These are phyloP conservation scores for Vanessa cardui DNA, from an alignment of 2,888 invertebrate species.

Conservation along the genomic window DNA sequence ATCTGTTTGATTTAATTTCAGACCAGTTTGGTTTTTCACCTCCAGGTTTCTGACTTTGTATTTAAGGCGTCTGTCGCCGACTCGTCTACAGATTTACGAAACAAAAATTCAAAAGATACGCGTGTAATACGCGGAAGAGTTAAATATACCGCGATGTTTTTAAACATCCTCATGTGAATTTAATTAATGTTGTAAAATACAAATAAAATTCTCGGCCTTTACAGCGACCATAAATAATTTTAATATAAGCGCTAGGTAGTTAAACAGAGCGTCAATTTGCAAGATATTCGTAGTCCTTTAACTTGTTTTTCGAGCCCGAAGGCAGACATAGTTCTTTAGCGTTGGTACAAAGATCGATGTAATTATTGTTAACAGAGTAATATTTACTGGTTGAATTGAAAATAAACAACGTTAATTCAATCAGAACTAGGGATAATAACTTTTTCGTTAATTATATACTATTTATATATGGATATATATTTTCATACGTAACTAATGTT, in stretches of 20 bases:
- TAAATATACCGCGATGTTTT: not conserved
- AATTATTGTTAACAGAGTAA: conserved; percentile 29
- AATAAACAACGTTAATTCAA: conserved; percentile 1
- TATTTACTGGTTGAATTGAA: conserved; percentile 15
- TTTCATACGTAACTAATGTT: not conserved
- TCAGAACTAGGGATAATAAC: not conserved
- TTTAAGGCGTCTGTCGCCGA: conserved; percentile 14
- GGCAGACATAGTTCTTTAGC: conserved; percentile 36
- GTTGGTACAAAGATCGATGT: conserved; percentile 30
- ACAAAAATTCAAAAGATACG: conserved; percentile 2
- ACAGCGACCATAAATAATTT: conserved; percentile 37
- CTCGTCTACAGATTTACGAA: conserved; percentile 15
- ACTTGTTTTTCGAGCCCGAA: conserved; percentile 37
- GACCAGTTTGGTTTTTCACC: not conserved
- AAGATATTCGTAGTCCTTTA: conserved; percentile 39
- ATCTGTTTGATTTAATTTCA: conserved; percentile 9
- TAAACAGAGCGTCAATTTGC: conserved; percentile 41
- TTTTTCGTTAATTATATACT: not conserved
- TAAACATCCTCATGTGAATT: conserved; percentile 12
- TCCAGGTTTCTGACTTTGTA: conserved; percentile 4
- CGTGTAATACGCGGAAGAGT: not conserved
- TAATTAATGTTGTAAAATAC: conserved; percentile 26
- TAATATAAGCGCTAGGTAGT: conserved; percentile 40
- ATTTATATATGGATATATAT: not conserved
- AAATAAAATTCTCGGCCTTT: conserved; percentile 32